A percentile compares a stretch with the other conserved stretches of the same genome.
Evolutionary conservation across 2,113 vertebrate genomes (phyloP).

Genomic region (Toxostoma redivivum): DNA sequence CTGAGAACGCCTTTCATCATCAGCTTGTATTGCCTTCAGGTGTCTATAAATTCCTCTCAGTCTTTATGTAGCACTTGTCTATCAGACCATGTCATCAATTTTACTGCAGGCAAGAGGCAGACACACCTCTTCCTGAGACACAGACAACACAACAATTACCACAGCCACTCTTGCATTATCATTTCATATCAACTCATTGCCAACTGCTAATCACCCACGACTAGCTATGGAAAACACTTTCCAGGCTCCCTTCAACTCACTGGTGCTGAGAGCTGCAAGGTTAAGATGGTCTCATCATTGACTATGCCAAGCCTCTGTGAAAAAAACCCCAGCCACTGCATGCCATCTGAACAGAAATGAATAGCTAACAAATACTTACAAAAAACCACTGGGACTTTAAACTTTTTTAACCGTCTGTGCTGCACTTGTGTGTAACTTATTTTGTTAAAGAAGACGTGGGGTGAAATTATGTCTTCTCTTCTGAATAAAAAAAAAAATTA

Average conservation of each 20-base stretch:
- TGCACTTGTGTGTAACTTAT: neutral
- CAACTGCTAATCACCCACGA: constrained; percentile 51
- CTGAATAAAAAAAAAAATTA: neutral
- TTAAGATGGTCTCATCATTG: neutral
- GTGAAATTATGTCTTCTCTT: neutral
- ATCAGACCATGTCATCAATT: constrained; percentile 78
- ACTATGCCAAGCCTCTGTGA: neutral
- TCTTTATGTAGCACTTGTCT: constrained; percentile 75
- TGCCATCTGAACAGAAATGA: neutral
- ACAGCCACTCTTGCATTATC: constrained; percentile 62
- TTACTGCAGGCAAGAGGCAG: constrained; percentile 75
- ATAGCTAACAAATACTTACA: neutral
- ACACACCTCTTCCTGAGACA: constrained; percentile 74
- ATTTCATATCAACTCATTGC: constrained; percentile 57
- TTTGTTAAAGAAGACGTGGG: neutral
- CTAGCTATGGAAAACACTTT: neutral
- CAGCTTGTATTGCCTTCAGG: constrained; percentile 74
- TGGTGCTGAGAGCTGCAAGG: neutral
- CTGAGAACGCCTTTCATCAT: constrained; percentile 72
- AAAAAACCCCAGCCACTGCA: neutral
- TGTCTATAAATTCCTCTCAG: constrained; percentile 75
- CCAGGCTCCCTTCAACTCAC: neutral
- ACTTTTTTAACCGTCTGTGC: neutral
- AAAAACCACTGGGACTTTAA: neutral
- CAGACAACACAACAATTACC: constrained; percentile 74